phyloP scores from a whole-genome alignment of 2,797 vertebrate genomes.

The Bovichtus diacanthus region DNA sequence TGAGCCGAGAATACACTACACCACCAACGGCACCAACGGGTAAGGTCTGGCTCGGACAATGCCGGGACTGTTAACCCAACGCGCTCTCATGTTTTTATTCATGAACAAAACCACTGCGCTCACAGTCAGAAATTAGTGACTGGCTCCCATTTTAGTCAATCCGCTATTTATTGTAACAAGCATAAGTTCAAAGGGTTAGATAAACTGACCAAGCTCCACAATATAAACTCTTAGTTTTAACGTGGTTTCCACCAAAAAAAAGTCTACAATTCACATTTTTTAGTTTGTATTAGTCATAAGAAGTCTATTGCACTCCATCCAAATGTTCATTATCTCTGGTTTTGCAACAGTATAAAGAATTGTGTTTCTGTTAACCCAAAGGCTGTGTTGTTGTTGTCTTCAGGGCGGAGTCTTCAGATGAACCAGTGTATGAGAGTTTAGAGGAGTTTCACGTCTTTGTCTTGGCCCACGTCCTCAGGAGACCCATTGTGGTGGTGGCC shows the following conservation, averaged over 20 bases:
- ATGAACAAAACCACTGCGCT: slow-evolving; percentile 54
- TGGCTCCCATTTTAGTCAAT: slow-evolving; percentile 28
- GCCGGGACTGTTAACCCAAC: slow-evolving; percentile 48
- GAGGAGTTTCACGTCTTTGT: slow-evolving; percentile 98
- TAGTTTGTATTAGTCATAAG: neutral
- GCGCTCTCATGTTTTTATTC: slow-evolving; percentile 66
- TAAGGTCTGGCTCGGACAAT: slow-evolving; percentile 74
- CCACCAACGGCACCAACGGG: slow-evolving; percentile 87
- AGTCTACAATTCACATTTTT: neutral
- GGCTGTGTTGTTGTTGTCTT: neutral
- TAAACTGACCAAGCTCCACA: neutral
- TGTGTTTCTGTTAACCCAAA: slow-evolving; percentile 8
- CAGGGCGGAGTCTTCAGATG: slow-evolving; percentile 92
- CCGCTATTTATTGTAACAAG: slow-evolving; percentile 25
- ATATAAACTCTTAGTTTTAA: neutral
- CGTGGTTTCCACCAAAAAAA: neutral
- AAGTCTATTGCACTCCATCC: neutral
- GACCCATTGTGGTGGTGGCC: slow-evolving; percentile 96
- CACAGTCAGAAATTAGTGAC: slow-evolving; percentile 42
- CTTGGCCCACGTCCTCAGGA: slow-evolving; percentile 93
- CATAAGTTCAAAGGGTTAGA: slow-evolving; percentile 19
- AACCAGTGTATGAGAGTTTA: slow-evolving; percentile 96
- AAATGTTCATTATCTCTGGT: neutral
- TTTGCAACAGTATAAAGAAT: neutral
- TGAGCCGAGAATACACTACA: slow-evolving; percentile 93